Base-by-base conservation (phyloP, 2,888 invertebrate species). In the Melanophora roralis region DNA sequence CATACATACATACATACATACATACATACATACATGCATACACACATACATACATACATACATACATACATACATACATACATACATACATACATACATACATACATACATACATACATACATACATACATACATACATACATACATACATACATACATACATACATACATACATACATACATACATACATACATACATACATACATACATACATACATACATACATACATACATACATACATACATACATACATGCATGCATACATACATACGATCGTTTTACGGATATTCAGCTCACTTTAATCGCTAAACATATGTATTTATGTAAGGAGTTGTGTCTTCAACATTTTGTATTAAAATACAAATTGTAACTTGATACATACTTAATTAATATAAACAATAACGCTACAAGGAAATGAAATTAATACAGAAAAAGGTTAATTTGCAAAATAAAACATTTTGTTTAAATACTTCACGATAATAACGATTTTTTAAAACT, bases 331-430 rank as follows among this genome's bases (percentile, higher is more conserved):
- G 32, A 60, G 3, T 23, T 64, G 23, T 36, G 34, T 19, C 21
- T 4, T 8, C 12, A 60, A 60, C 49, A 23, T 38, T 23, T 64
- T 64, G 9, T n/a, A n/a, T 36, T 60, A 12, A 8, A 64, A 36
- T 8, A 43, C 16, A 1, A n/a, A n/a, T n/a, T n/a, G 60, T 64
- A 64, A 64, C 2, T n/a, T 11, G 62, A 62, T 62, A 47, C n/a
- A n/a, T n/a, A n/a, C n/a, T n/a, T n/a, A n/a, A n/a, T 21, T 11
- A 62, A 47, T 9, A 43, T 43, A 8, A 16, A 11, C 27, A 43
- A 60, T 62, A n/a, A 34, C 32, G 16, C 19, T 45, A 40, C 34
- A 14, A 64, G 64, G 64, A 64, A 64, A 49, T 64, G 19, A 64
- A 64, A 12, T 55, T 36, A 5, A 19, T 21, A 21, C 5, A 3